Base-by-base conservation (phyloP, 1,140 invertebrate species). In the Gyrodactylus bullatarudis region DNA sequence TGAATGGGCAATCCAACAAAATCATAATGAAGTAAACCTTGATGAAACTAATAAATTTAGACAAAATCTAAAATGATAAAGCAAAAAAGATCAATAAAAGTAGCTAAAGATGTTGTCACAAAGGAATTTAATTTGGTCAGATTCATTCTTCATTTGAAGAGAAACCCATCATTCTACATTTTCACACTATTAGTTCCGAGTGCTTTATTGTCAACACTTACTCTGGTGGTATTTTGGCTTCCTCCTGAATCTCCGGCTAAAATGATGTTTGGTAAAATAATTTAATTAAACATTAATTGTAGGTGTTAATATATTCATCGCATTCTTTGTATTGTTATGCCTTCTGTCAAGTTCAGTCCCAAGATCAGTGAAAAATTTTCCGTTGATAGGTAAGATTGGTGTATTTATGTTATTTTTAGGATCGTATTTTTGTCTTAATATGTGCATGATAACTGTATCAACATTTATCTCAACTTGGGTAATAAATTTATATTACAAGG, bases 161-260 rank as follows among this genome's bases (percentile, higher is more conserved):
- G 72, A 8, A 73, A 69, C 25, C 23, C 72, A 1, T 25, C 21
- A 24, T 76, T 76, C 72, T 76, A 76, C 26, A 69, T 68, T 20
- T 76, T 75, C 68, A 73, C 76, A 23, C 75, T 76, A 26, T 73
- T 75, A 25, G 69, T 76, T 26, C 76, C 76, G 0, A 76, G 76
- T 71, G 68, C 76, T 27, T 68, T 76, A 24, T 71, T 76, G 22
- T 75, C 76, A 68, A 71, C 69, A 34, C 69, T 76, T 20, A 76
- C 76, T 1, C 68, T 76, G 69, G 76, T 76, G 22, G 72, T 76
- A 21, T 76, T 76, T 75, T 76, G 76, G 76, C 24, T 76, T 34
- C 76, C 76, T 54, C 76, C 76, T 16, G 76, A 76, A 68, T 72
- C 76, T 26, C 76, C 76, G n/a, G 74, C 76, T 21, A 75, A 76